These are phyloP conservation scores for Agrypnia vestita DNA, from an alignment of 1,140 invertebrate genomes.

Conservation along the genomic window DNA sequence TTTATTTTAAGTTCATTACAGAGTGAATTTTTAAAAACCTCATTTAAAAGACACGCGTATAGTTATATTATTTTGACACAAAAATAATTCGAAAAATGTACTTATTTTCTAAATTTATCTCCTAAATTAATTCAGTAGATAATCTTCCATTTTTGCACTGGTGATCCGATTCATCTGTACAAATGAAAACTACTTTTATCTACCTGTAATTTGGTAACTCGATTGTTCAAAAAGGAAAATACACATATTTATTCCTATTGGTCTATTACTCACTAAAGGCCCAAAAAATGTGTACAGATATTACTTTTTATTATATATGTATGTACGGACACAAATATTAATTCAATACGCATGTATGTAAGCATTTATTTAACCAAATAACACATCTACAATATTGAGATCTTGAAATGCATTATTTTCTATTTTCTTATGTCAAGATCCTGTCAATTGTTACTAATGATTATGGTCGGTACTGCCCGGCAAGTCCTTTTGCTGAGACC, in stretches of 20 bases:
- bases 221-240: no score
- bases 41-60: not conserved
- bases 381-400: not conserved
- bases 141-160: not conserved
- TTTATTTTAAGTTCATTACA: conserved; percentile 4
- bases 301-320: conserved; percentile 18
- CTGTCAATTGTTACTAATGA: no score
- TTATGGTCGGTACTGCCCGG: no score
- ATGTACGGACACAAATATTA: conserved; percentile 1
- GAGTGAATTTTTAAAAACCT: not conserved
- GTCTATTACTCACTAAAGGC: no score
- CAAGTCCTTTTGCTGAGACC: no score
- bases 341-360: conserved; percentile 1
- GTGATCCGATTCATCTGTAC: no score
- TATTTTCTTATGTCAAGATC: no score
- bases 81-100: conserved; percentile 7
- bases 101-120: not conserved
- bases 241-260: no score
- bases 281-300: no score
- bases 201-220: no score
- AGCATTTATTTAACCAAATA: conserved; percentile 1
- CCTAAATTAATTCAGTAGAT: not conserved
- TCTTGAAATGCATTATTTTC: no score
- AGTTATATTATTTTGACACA: not conserved
- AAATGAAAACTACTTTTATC: no score